These are phyloP conservation scores for Hetaerina americana DNA, from an alignment of 1,140 invertebrate genomes.

Conservation along the genomic window DNA sequence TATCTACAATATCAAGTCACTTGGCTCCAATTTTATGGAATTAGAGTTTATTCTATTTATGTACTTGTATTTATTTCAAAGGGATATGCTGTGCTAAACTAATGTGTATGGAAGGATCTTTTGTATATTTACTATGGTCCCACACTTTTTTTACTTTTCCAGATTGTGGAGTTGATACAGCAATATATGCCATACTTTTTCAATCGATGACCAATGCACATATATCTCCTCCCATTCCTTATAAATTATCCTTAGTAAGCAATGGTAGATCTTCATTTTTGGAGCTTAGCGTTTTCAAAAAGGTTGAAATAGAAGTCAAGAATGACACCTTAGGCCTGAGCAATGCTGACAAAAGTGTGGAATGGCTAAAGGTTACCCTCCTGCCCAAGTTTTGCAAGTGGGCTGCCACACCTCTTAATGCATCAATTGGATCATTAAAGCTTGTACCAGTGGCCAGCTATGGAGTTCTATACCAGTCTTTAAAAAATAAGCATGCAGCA, in stretches of 20 bases:
- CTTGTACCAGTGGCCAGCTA: slow-evolving; percentile 58
- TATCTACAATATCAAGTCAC: too few relatives aligned
- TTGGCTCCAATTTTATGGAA: too few relatives aligned
- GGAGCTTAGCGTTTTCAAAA: neutral
- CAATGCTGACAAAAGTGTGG: neutral
- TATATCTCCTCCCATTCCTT: neutral
- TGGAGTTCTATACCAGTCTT: slow-evolving; percentile 49
- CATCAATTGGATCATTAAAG: slow-evolving; percentile 42
- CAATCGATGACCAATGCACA: neutral
- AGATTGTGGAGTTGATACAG: neutral
- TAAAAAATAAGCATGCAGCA: slow-evolving; percentile 69
- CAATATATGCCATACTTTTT: neutral
- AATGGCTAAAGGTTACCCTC: slow-evolving; percentile 28
- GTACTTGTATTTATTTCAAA: too few relatives aligned
- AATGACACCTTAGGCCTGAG: neutral
- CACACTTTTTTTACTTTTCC: neutral
- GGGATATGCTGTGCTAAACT: too few relatives aligned
- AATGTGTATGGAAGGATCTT: too few relatives aligned
- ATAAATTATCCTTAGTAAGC: neutral
- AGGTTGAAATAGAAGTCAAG: neutral
- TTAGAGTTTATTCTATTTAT: too few relatives aligned
- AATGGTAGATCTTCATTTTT: neutral
- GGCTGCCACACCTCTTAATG: slow-evolving; percentile 25
- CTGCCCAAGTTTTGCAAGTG: slow-evolving; percentile 53
- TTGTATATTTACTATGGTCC: too few relatives aligned